Conservation (phyloP, 2,797 vertebrate genomes). For the Acanthopagrus latus region DNA sequence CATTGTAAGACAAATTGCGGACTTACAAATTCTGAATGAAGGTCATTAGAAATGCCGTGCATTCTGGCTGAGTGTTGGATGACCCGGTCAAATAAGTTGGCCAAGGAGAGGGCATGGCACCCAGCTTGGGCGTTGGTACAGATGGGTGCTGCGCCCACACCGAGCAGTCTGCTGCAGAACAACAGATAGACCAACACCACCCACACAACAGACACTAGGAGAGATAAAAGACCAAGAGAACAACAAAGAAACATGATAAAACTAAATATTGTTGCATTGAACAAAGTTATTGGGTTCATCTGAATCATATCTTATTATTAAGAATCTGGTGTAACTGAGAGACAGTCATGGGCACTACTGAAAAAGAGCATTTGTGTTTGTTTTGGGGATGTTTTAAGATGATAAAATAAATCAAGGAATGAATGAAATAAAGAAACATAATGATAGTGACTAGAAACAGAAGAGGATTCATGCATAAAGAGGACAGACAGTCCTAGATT, state of each 20-base stretch:
- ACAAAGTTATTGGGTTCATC: not conserved
- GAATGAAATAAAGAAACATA: not conserved
- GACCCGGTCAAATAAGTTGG: conserved; percentile 87
- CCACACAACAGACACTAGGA: conserved; percentile 52
- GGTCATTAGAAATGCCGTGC: conserved; percentile 85
- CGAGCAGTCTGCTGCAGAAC: conserved; percentile 44
- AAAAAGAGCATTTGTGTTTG: not conserved
- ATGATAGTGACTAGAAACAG: not conserved
- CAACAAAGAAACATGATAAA: not conserved
- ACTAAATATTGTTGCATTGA: not conserved
- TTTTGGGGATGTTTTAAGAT: not conserved
- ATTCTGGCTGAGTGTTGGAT: conserved; percentile 87
- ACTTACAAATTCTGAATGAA: conserved; percentile 86
- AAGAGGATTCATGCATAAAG: not conserved
- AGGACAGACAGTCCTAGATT: not conserved
- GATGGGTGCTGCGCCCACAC: conserved; percentile 62
- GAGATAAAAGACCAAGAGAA: conserved; percentile 8
- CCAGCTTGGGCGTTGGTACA: conserved; percentile 65
- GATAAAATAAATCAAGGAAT: not conserved
- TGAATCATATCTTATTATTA: not conserved
- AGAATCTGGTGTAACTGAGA: not conserved
- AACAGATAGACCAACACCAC: conserved; percentile 75
- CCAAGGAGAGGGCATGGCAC: conserved; percentile 80
- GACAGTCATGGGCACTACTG: not conserved
- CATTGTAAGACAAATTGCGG: not conserved